Base-by-base conservation (phyloP, 1,140 invertebrate genomes). In the Atopsyche davidsoni region DNA sequence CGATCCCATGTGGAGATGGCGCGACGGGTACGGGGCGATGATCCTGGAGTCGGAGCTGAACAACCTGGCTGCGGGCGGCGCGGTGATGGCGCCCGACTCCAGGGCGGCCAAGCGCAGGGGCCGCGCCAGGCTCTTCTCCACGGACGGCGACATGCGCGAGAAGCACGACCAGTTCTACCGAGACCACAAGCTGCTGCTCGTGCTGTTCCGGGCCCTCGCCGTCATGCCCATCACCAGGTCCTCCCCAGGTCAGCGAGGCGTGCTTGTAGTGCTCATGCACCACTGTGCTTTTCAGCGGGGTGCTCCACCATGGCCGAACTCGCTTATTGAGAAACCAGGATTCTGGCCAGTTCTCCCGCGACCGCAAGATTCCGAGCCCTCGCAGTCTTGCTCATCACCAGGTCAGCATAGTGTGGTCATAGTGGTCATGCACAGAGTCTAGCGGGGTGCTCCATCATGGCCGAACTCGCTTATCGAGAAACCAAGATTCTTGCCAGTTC, bases 101-200 rank as follows among this genome's bases (percentile, higher is more conserved):
- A 44, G 50, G 25, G 50, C 39, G 10, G 34, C 19, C 4, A 25
- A 19, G 3, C 36, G 58, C 21, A 41, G n/a, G 13, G 66, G 67
- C 47, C 64, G 77, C 23, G 69, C 71, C 32, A 39, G 67, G 55
- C 60, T 79, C 6, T 70, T 72, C 25, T 74, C 71, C 1, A 65
- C 69, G 47, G 68, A 79, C 64, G 75, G 75, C 3, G 60, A 72
- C 46, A 69, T 70, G 2, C 70, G 74, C 31, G 77, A 80, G 56
- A 67, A 70, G 22, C 76, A 79, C 58, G 78, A 80, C 58, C 77
- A 75, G 58, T 81, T 81, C 66, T 81, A 80, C 57, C 65, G 77
- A 10, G 79, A 81, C 55, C 79, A 81, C 52, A 81, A 81, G 59
- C 58, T 80, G 23, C 57, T 81, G 3, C 60, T 81, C 9, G 69